phyloP scores from a whole-genome alignment of 2,888 invertebrate species.

The Dione juno region DNA sequence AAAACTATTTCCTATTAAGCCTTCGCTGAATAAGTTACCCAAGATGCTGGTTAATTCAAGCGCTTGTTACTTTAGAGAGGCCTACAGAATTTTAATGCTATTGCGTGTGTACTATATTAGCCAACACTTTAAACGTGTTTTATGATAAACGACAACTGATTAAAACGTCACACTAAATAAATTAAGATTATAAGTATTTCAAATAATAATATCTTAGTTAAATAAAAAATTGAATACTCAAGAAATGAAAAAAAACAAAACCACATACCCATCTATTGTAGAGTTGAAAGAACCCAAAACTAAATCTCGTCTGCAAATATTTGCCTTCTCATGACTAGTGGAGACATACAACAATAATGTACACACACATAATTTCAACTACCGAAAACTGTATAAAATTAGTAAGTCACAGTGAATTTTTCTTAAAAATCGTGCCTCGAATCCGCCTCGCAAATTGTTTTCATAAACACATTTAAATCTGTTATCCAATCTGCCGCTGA shows the following conservation, averaged over 20 bases:
- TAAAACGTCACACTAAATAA: neutral
- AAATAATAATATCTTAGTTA: neutral
- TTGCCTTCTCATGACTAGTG: constrained; percentile 3
- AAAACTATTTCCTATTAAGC: neutral
- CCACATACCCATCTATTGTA: neutral
- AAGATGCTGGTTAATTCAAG: neutral
- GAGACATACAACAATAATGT: constrained; percentile 21
- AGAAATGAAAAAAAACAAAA: neutral
- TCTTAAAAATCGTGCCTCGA: constrained; percentile 25
- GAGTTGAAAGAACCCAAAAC: constrained; percentile 11
- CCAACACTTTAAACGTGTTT: neutral
- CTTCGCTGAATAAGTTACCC: constrained; percentile 6
- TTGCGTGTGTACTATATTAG: constrained; percentile 1
- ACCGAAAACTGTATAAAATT: constrained; percentile 23
- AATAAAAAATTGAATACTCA: no score
- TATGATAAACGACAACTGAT: neutral
- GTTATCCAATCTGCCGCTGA: constrained; percentile 69
- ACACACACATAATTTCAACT: constrained; percentile 2
- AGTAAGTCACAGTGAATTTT: neutral
- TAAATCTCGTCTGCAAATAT: constrained; percentile 5
- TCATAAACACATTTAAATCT: constrained; percentile 67
- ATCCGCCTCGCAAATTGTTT: constrained; percentile 58
- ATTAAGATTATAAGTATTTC: neutral
- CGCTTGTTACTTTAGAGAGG: constrained; percentile 4
- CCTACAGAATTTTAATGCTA: constrained; percentile 21